These are phyloP conservation scores for Macrotrachela quadricornifera DNA, from an alignment of 1,140 invertebrate species.

Conservation along the genomic window DNA sequence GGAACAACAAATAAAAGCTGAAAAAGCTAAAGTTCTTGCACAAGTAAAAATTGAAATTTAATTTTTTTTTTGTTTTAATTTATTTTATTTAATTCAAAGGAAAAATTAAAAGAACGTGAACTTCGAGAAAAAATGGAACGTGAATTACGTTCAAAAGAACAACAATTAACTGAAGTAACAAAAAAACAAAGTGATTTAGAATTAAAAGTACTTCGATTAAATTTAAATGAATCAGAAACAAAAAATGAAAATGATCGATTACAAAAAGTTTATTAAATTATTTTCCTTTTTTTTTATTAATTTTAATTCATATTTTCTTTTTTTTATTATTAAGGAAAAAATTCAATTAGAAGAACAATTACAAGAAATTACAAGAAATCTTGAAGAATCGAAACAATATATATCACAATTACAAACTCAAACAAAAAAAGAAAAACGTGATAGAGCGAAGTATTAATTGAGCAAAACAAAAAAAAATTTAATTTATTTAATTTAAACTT, in stretches of 20 bases:
- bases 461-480: too few relatives aligned
- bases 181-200: constrained; percentile 28
- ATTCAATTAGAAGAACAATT: constrained; percentile 26
- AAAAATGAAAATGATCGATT: constrained; percentile 31
- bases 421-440: constrained; percentile 26
- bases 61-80: not conserved
- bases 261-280: constrained; percentile 18
- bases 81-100: constrained; percentile 17
- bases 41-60: constrained; percentile 25
- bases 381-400: constrained; percentile 27
- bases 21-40: constrained; percentile 23
- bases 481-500: not conserved
- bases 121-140: constrained; percentile 25
- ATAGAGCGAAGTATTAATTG: constrained; percentile 24
- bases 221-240: constrained; percentile 21
- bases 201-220: constrained; percentile 20
- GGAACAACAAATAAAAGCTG: constrained; percentile 32
- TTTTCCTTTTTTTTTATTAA: too few relatives aligned
- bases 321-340: constrained; percentile 21
- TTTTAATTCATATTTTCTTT: not conserved
- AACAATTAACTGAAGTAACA: constrained; percentile 27
- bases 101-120: constrained; percentile 24
- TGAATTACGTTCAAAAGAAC: constrained; percentile 28
- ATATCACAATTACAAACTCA: constrained; percentile 24
- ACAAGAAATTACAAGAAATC: constrained; percentile 18